These are phyloP conservation scores for Brachyhypopomus gauderio DNA, from an alignment of 2,113 vertebrate genomes.

Conservation along the genomic window DNA sequence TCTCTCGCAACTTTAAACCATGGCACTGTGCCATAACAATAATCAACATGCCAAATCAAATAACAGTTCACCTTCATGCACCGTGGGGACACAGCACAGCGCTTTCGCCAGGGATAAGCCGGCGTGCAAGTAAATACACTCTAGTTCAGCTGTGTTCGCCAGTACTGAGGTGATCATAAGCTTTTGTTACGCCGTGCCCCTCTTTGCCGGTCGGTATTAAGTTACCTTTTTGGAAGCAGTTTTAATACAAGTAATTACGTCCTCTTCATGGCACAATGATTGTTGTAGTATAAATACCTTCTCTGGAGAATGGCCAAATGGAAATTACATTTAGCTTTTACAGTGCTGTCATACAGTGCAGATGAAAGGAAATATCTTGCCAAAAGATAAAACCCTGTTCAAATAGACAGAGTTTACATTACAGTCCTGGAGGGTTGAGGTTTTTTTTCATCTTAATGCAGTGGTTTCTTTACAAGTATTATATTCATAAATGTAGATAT, in stretches of 20 bases:
- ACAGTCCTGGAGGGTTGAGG: too few relatives aligned
- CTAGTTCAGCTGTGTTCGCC: not conserved
- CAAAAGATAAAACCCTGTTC: slow-evolving; percentile 29
- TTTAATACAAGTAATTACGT: slow-evolving; percentile 4
- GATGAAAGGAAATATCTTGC: slow-evolving; percentile 7
- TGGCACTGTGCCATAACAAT: too few relatives aligned
- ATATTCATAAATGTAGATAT: too few relatives aligned
- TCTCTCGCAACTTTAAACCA: too few relatives aligned
- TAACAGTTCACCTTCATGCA: too few relatives aligned
- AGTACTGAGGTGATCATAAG: not conserved
- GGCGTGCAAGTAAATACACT: not conserved
- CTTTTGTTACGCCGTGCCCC: not conserved
- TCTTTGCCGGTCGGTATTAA: not conserved
- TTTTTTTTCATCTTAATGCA: not conserved
- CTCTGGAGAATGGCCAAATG: not conserved
- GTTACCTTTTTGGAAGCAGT: not conserved
- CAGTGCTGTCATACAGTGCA: not conserved
- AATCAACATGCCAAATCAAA: too few relatives aligned
- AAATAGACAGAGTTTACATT: slow-evolving; percentile 14
- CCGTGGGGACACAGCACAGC: not conserved
- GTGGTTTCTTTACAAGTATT: slow-evolving; percentile 25
- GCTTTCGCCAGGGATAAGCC: not conserved
- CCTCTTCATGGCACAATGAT: not conserved
- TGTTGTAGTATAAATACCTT: not conserved
- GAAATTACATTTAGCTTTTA: not conserved